Evolutionary conservation across 2,113 vertebrate species (phyloP).

Genomic region (Scolopax mira): DNA sequence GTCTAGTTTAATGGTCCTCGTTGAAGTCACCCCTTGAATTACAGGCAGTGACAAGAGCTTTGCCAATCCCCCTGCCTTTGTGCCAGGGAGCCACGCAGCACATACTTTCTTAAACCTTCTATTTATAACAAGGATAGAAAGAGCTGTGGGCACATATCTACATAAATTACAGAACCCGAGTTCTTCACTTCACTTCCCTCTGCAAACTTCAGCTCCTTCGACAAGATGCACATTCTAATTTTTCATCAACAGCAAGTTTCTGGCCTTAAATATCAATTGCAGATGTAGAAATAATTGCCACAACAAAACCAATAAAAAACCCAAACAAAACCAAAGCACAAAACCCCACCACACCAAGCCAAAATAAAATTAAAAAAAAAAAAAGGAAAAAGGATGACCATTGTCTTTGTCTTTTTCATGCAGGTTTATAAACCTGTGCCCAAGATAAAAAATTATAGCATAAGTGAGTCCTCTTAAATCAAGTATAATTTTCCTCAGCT

Average conservation of each 20-base stretch:
- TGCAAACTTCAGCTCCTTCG: neutral
- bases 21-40: neutral
- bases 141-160: neutral
- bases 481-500: neutral
- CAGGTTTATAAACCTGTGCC: neutral
- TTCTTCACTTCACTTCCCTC: neutral
- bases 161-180: neutral
- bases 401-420: neutral
- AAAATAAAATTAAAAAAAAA: neutral
- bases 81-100: neutral
- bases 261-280: neutral
- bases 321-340: neutral
- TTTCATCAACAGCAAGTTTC: neutral
- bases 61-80: neutral
- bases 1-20: neutral
- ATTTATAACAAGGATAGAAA: neutral
- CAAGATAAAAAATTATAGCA: neutral
- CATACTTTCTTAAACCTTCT: neutral
- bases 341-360: neutral
- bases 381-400: neutral
- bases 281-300: neutral
- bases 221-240: neutral
- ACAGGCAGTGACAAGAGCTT: neutral
- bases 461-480: neutral
- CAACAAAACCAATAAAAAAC: neutral